phyloP scores from a whole-genome alignment of 1,140 invertebrate species.

The Colletes gigas region DNA sequence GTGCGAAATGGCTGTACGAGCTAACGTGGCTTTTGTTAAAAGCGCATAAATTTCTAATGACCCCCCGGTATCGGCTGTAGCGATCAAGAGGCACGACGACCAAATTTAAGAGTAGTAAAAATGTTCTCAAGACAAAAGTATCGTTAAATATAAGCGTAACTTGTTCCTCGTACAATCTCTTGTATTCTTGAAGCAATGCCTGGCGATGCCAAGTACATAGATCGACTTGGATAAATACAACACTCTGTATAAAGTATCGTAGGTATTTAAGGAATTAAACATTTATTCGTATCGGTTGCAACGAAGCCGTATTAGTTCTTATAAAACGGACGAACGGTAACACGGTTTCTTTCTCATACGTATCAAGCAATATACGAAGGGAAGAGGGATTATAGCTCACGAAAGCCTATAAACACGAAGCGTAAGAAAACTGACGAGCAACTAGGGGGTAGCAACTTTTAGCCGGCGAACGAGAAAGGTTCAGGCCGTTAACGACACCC shows the following conservation, averaged over 20 bases:
- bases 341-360: slow-evolving; percentile 19
- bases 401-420: slow-evolving; percentile 36
- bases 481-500: slow-evolving; percentile 75
- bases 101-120: slow-evolving; percentile 37
- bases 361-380: slow-evolving; percentile 15
- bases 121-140: background rate
- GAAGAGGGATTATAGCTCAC: slow-evolving; percentile 42
- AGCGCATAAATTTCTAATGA: slow-evolving; percentile 68
- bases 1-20: slow-evolving; percentile 55
- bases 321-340: slow-evolving; percentile 19
- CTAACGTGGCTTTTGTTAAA: slow-evolving; percentile 67
- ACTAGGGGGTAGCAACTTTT: slow-evolving; percentile 56
- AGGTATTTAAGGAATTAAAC: background rate
- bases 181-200: too few species aligned
- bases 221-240: too few species aligned
- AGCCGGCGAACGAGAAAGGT: slow-evolving; percentile 46
- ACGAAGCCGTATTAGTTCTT: slow-evolving; percentile 3
- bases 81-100: slow-evolving; percentile 26
- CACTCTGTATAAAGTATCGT: too few species aligned
- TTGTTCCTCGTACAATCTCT: too few species aligned
- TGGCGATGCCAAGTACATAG: too few species aligned
- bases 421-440: slow-evolving; percentile 59
- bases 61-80: slow-evolving; percentile 46
- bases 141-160: background rate
- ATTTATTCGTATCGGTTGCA: background rate